These are phyloP conservation scores for Pachymerium ferrugineum DNA, from an alignment of 2,888 invertebrate genomes.

Conservation along the genomic window DNA sequence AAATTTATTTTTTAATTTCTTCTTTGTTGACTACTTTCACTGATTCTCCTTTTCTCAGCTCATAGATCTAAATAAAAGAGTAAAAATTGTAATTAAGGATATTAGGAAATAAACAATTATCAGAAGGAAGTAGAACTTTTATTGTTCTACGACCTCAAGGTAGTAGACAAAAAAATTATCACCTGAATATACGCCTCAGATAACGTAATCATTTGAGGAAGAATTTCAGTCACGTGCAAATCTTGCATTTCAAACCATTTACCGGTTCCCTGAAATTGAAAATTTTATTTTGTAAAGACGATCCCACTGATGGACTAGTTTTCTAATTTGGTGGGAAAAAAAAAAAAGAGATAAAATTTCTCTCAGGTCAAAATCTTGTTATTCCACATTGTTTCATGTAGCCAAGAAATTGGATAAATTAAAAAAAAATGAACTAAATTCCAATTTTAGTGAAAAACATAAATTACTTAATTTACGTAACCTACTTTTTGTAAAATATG, in stretches of 20 bases:
- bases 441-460: background rate
- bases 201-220: slow-evolving; percentile 98
- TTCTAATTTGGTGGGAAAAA: background rate
- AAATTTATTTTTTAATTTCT: background rate
- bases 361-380: background rate
- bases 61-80: background rate
- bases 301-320: background rate
- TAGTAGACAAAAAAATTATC: too few relatives aligned
- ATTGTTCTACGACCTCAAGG: too few relatives aligned
- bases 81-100: background rate
- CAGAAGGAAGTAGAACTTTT: too few relatives aligned
- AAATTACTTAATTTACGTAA: background rate
- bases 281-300: background rate
- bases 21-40: background rate
- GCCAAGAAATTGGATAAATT: too few relatives aligned
- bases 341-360: background rate
- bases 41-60: background rate
- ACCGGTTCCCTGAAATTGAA: slow-evolving; percentile 57
- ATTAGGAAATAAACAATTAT: background rate
- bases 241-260: slow-evolving; percentile 91
- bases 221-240: slow-evolving; percentile 93
- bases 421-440: too few relatives aligned
- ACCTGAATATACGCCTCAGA: slow-evolving; percentile 98
- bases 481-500: slow-evolving; percentile 75
- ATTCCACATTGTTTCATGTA: background rate